Conservation (phyloP, 2,888 invertebrate genomes). For the Hydroisotoma schaefferi region DNA sequence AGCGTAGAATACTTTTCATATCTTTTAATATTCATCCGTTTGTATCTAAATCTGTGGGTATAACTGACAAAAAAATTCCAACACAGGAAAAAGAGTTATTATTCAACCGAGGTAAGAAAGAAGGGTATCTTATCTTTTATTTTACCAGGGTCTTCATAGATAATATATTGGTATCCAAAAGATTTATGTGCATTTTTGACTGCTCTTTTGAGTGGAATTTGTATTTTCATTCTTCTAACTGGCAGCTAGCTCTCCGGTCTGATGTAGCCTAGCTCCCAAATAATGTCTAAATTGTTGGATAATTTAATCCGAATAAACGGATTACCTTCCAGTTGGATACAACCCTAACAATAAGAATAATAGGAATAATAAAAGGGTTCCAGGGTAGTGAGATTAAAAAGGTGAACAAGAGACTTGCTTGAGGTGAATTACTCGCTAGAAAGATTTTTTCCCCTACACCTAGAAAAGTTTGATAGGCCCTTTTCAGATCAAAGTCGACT, state of each 20-base stretch:
- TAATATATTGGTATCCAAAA: background rate
- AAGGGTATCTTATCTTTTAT: no score
- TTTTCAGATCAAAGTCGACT: background rate
- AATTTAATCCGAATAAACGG: slow-evolving; percentile 16
- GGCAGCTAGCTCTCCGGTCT: background rate
- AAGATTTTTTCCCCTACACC: background rate
- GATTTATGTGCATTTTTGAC: background rate
- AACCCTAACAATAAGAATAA: no score
- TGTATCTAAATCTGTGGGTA: no score
- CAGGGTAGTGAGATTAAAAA: background rate
- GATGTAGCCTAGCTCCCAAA: no score
- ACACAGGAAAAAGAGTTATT: slow-evolving; percentile 2
- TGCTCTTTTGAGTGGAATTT: slow-evolving; percentile 1
- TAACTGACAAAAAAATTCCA: background rate
- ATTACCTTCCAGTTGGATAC: no score
- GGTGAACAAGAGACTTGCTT: slow-evolving; percentile 1
- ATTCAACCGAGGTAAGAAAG: slow-evolving; percentile 1
- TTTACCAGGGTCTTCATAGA: no score
- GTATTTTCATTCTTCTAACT: background rate
- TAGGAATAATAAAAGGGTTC: background rate
- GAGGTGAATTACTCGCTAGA: background rate
- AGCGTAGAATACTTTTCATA: no score
- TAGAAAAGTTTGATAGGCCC: background rate
- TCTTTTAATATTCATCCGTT: no score
- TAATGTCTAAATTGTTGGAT: slow-evolving; percentile 18